Evolutionary conservation across 2,888 invertebrate species (phyloP).

Genomic region (Caenorhabditis sp.): DNA sequence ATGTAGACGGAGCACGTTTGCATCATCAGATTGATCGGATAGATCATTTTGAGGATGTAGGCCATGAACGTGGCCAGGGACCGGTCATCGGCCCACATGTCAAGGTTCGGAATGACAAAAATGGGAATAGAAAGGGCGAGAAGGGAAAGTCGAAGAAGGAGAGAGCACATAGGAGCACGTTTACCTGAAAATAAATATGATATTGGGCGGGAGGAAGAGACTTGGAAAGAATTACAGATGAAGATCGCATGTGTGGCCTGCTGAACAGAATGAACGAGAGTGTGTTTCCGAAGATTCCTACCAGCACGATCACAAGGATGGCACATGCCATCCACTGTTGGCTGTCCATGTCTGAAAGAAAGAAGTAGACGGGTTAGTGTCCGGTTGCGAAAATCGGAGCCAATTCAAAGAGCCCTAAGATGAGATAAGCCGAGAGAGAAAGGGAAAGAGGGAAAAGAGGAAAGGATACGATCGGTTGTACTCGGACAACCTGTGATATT

Average conservation of each 20-base stretch:
- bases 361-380: not conserved
- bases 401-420: slow-evolving; percentile 27
- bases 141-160: slow-evolving; percentile 75
- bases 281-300: slow-evolving; percentile 72
- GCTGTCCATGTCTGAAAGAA: slow-evolving; percentile 57
- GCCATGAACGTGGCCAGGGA: slow-evolving; percentile 64
- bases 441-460: slow-evolving; percentile 1
- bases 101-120: slow-evolving; percentile 74
- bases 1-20: slow-evolving; percentile 76
- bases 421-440: slow-evolving; percentile 20
- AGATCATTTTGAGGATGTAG: slow-evolving; percentile 73
- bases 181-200: slow-evolving; percentile 60
- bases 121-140: slow-evolving; percentile 75
- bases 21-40: slow-evolving; percentile 76
- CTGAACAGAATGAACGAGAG: slow-evolving; percentile 71
- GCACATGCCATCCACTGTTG: slow-evolving; percentile 72
- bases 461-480: slow-evolving; percentile 15
- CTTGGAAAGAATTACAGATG: slow-evolving; percentile 59
- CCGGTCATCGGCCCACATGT: slow-evolving; percentile 61
- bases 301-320: slow-evolving; percentile 68
- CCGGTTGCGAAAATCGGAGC: slow-evolving; percentile 7
- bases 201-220: not conserved
- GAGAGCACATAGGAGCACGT: slow-evolving; percentile 73
- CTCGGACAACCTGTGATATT: slow-evolving; percentile 13
- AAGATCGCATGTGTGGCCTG: slow-evolving; percentile 70